These are phyloP conservation scores for Sanderia malayensis DNA, from an alignment of 30 jellyfish, hydroid and myxozoan species.

Conservation along the genomic window DNA sequence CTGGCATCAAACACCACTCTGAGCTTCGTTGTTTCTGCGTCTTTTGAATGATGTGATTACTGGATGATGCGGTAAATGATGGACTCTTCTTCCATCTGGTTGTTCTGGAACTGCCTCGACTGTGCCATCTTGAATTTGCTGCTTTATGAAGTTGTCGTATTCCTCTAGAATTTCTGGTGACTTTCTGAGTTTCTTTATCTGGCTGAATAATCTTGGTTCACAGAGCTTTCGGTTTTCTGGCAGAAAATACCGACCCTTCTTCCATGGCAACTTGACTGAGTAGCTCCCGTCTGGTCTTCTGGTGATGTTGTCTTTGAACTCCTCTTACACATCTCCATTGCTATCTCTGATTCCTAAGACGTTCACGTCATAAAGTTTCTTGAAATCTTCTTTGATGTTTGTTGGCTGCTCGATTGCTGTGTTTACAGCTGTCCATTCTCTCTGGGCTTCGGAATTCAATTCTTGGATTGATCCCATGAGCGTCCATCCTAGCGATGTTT, in stretches of 20 bases:
- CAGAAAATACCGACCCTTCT: slow-evolving; percentile 12
- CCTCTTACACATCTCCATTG: neutral
- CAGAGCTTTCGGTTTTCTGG: slow-evolving; percentile 31
- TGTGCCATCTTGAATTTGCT: slow-evolving; percentile 7
- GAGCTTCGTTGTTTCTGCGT: neutral
- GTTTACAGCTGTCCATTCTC: neutral
- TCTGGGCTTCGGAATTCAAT: neutral
- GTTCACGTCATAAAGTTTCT: slow-evolving; percentile 1
- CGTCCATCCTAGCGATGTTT: slow-evolving; percentile 37
- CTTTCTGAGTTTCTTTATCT: slow-evolving; percentile 10
- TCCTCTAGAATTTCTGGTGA: slow-evolving; percentile 8
- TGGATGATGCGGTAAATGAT: slow-evolving; percentile 6
- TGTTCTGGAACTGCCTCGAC: slow-evolving; percentile 8
- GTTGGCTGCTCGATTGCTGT: slow-evolving; percentile 21
- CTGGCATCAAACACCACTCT: slow-evolving; percentile 25
- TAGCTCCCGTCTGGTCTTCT: neutral
- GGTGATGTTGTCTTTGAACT: neutral
- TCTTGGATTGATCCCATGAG: slow-evolving; percentile 23
- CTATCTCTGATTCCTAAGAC: slow-evolving; percentile 24
- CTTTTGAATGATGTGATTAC: slow-evolving; percentile 10
- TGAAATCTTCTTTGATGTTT: slow-evolving; percentile 16
- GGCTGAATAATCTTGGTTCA: slow-evolving; percentile 14
- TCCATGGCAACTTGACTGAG: slow-evolving; percentile 14
- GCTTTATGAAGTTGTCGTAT: slow-evolving; percentile 4
- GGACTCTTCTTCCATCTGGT: slow-evolving; percentile 11